A percentile compares a stretch with the other conserved stretches of the same genome.
These are phyloP conservation scores for Geotrypetes seraphini DNA, from an alignment of 2,797 vertebrate species.

Conservation along the genomic window DNA sequence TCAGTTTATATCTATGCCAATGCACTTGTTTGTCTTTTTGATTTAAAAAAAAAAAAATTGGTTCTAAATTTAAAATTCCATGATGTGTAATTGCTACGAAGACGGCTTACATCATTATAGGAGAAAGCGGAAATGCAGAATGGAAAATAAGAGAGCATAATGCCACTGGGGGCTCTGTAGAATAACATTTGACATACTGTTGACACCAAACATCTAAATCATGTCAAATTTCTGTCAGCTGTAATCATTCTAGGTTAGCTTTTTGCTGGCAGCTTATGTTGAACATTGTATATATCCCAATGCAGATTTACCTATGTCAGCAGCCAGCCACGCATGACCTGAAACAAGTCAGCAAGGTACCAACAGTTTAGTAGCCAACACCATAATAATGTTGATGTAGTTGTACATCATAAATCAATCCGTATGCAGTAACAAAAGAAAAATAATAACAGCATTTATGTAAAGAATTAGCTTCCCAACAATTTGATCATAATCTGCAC, in stretches of 20 bases:
- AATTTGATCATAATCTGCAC: conserved; percentile 10
- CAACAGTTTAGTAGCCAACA: conserved; percentile 5
- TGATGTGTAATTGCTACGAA: no score
- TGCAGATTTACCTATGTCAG: neutral
- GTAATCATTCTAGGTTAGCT: neutral
- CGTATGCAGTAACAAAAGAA: conserved; percentile 12
- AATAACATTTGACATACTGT: no score
- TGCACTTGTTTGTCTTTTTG: no score
- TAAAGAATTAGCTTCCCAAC: neutral
- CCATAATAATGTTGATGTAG: conserved; percentile 4
- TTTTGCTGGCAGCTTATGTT: neutral
- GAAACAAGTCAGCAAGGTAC: conserved; percentile 15
- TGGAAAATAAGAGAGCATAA: no score
- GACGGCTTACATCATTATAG: no score
- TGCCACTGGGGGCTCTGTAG: no score
- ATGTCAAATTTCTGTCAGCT: neutral
- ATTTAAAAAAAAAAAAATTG: no score
- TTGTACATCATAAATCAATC: conserved; percentile 24
- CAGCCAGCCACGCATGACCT: neutral
- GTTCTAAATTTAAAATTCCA: no score
- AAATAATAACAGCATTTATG: conserved; percentile 8
- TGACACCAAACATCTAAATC: no score
- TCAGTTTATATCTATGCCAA: no score
- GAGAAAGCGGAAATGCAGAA: no score
- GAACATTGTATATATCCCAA: neutral